Evolutionary conservation across 2,113 vertebrate genomes (phyloP), one percentile per base, ranked within the genome.

Genomic region (Proterorhinus semilunaris): DNA sequence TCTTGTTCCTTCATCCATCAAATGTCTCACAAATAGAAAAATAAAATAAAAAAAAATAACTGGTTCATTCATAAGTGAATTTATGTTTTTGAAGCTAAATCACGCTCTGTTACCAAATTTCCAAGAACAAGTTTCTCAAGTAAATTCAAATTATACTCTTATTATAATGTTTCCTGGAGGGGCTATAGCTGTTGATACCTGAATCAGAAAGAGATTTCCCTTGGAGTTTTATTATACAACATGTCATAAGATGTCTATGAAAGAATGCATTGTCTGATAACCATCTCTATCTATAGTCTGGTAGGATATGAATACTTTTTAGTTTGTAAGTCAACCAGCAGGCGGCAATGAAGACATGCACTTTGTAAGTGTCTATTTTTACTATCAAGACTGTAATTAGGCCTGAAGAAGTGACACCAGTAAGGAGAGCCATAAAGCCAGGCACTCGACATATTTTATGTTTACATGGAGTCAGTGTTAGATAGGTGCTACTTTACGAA

Each of bases 351-450:
- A n/a, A 45, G 58, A 61, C 42, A n/a, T 61, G 42, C 58, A 61
- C 15, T 16, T 42, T 44, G 58, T 1, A 44, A 61, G 42, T 36
- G 54, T 61, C 58, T 61, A 44, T 61, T 61, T 44, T 61, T 43
- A 61, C 42, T 9, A 9, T 7, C 7, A 55, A 59, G 36, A 10
- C 58, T 45, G 44, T 61, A 45, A 61, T 61, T 61, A 61, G 36
- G 13, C 36, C n/a, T 13, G 42, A 43, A 45, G 13, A 43, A 9
- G 44, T 75, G 65, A 21, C 50, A 46, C 66, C 72, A 43, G 42
- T 17, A n/a, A 69, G 51, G 17, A 72, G 36, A 61, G 76, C 61
- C 67, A 70, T 67, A 51, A 17, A 72, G 36, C 17, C n/a, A 16
- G n/a, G 52, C 52, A n/a, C 17, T 6, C 17, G 9, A 11, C 17